Evolutionary conservation across 2,113 vertebrate genomes (phyloP).

Genomic region (Rhinoderma darwinii): DNA sequence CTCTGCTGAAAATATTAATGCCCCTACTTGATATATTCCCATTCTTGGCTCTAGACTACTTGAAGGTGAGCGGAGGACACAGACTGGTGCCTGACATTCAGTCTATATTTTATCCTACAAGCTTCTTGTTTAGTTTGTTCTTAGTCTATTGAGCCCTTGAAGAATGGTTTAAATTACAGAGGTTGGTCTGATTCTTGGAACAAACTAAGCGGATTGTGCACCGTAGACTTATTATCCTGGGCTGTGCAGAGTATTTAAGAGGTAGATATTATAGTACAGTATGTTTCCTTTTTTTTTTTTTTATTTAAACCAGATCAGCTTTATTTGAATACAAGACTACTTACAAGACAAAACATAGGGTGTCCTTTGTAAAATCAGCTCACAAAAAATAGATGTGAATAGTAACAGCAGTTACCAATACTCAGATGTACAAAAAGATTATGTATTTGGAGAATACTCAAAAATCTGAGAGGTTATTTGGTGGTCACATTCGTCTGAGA

Average conservation of each 20-base stretch:
- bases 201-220: not conserved
- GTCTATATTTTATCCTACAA: constrained; percentile 45
- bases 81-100: not conserved
- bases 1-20: constrained; percentile 69
- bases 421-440: too few relatives aligned
- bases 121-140: constrained; percentile 27
- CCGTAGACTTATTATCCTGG: not conserved
- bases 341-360: too few relatives aligned
- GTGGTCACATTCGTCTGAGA: too few relatives aligned
- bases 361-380: too few relatives aligned
- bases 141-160: constrained; percentile 11
- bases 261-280: not conserved
- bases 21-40: constrained; percentile 65
- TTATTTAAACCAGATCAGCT: too few relatives aligned
- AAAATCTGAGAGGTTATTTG: too few relatives aligned
- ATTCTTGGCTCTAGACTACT: constrained; percentile 7
- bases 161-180: constrained; percentile 9
- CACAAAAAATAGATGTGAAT: too few relatives aligned
- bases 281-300: too few relatives aligned
- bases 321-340: too few relatives aligned
- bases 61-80: constrained; percentile 49
- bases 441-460: too few relatives aligned
- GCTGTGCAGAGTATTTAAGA: not conserved
- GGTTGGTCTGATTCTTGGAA: not conserved
- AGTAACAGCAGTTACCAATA: too few relatives aligned